These are phyloP conservation scores for Dissostichus mawsoni DNA, from an alignment of 2,113 vertebrate species.

Conservation along the genomic window DNA sequence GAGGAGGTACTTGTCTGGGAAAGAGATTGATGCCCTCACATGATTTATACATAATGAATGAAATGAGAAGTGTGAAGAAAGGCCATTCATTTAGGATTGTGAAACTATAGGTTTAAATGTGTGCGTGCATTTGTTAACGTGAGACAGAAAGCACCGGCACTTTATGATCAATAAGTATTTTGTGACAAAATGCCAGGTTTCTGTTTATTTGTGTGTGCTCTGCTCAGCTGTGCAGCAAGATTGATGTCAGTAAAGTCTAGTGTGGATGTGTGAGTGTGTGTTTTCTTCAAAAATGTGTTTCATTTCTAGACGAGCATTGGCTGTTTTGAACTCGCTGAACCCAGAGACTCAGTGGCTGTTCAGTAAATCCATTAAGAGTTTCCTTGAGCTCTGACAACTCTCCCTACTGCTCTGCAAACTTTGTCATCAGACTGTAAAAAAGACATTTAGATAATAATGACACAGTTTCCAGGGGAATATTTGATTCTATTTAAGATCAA, in stretches of 20 bases:
- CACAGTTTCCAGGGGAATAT: background rate
- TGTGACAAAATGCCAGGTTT: background rate
- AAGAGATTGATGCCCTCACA: slow-evolving; percentile 70
- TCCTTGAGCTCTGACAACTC: slow-evolving; percentile 19
- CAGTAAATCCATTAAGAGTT: slow-evolving; percentile 53
- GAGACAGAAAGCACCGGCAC: background rate
- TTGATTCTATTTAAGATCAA: slow-evolving; percentile 35
- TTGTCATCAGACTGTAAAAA: slow-evolving; percentile 25
- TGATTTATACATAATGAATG: slow-evolving; percentile 72
- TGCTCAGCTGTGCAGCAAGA: background rate
- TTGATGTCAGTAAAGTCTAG: background rate
- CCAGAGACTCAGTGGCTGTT: slow-evolving; percentile 37
- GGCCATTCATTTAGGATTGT: background rate
- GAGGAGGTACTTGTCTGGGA: slow-evolving; percentile 72
- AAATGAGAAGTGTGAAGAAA: slow-evolving; percentile 33
- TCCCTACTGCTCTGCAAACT: slow-evolving; percentile 33
- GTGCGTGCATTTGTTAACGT: background rate
- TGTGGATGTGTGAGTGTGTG: background rate
- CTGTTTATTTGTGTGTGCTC: background rate
- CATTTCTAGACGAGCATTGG: slow-evolving; percentile 21
- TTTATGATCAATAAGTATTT: background rate
- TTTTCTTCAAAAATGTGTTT: slow-evolving; percentile 36
- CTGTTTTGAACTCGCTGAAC: slow-evolving; percentile 61
- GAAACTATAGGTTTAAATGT: slow-evolving; percentile 3
- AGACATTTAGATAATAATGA: slow-evolving; percentile 38